phyloP scores from a whole-genome alignment of 2,888 invertebrate genomes.

The Branchipolynoe longqiensis region DNA sequence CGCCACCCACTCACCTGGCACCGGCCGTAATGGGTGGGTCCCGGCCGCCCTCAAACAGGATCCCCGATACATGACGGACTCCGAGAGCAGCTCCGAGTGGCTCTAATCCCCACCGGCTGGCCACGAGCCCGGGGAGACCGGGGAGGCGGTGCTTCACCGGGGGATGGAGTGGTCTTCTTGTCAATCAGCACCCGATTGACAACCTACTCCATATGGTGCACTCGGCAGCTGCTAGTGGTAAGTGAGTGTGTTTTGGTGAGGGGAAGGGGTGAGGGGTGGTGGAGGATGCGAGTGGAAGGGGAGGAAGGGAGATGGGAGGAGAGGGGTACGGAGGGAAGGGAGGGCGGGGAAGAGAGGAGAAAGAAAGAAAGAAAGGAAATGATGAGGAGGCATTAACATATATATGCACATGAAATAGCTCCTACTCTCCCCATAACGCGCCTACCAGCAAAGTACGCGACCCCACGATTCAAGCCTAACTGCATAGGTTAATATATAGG shows the following conservation, averaged over 20 bases:
- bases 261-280: background rate
- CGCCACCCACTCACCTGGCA: background rate
- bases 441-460: no score
- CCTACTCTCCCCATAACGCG: no score
- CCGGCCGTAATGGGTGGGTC: background rate
- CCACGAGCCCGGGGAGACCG: background rate
- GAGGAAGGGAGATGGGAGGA: background rate
- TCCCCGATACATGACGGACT: background rate
- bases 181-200: slow-evolving; percentile 30
- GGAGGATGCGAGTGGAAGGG: background rate
- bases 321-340: background rate
- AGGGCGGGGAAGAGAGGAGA: background rate
- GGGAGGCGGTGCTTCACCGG: background rate
- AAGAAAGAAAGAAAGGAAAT: background rate
- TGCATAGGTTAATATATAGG: no score
- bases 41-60: background rate
- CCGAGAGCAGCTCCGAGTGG: background rate
- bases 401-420: no score
- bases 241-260: background rate
- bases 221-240: background rate
- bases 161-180: slow-evolving; percentile 12
- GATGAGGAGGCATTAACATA: background rate
- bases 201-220: slow-evolving; percentile 3
- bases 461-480: no score
- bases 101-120: background rate